Conservation (phyloP, 2,113 vertebrate genomes). For the Ciconia boyciana region DNA sequence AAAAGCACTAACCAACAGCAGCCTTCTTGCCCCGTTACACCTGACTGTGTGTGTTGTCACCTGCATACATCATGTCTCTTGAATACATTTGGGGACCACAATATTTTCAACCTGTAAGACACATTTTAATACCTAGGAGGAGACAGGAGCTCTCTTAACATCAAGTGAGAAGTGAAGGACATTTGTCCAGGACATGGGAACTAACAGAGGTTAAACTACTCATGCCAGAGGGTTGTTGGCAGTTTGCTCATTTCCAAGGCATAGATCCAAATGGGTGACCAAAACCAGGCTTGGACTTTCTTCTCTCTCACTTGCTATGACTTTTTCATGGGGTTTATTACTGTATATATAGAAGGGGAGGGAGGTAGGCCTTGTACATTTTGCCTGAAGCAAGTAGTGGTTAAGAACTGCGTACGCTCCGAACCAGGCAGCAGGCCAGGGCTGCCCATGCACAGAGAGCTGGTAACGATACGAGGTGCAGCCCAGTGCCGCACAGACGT, state of each 20-base stretch:
- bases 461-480: neutral
- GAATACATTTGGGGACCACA: neutral
- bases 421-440: neutral
- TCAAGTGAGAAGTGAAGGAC: neutral
- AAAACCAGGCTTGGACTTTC: neutral
- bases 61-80: neutral
- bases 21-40: neutral
- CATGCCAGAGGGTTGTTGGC: neutral
- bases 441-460: neutral
- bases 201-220: neutral
- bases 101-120: neutral
- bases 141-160: neutral
- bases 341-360: neutral
- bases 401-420: neutral
- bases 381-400: neutral
- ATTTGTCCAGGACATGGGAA: neutral
- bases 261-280: neutral
- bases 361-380: neutral
- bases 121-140: neutral
- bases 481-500: neutral
- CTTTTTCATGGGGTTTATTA: neutral
- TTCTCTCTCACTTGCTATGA: neutral
- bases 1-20: neutral
- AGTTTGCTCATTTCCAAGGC: neutral
- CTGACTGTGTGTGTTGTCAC: neutral